Base-by-base conservation (phyloP, 2,888 invertebrate genomes). In the Lochmaea capreae region DNA sequence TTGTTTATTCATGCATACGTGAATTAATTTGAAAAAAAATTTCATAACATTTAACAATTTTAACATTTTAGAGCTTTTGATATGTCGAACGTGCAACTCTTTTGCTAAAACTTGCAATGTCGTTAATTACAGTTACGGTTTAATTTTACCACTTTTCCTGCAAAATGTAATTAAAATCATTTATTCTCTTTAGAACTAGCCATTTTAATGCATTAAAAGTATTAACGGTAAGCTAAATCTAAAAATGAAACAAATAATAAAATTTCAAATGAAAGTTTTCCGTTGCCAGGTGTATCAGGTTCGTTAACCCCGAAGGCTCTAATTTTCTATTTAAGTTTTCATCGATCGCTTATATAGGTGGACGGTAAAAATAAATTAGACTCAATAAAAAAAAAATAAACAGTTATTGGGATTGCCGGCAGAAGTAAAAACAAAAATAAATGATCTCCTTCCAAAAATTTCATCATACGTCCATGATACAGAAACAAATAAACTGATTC, bases 71-170 rank as follows among this genome's bases (percentile, higher is more conserved):
- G 54, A 8, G 5, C 33, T 0, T 16, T 54, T 54, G 54, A 54
- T 16, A 10, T 18, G 54, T 18, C 2, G 54, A 54, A 54, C 18
- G 18, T 16, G 16, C 2, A 54, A 54, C 54, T 18, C 9, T 54
- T 54, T 54, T 54, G 54, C 8, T 18, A 18, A n/a, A 16, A 6
- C 10, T 3, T 3, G 18, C 18, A 54, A 54, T 54, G 16, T 54
- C 54, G 54, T 54, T 54, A 54, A 54, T 54, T 54, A 54, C 14
- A 54, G 54, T 18, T 54, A 16, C 54, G 54, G 18, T 54, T 54
- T 54, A 18, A 16, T 54, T 54, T 54, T 54, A 54, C 18, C 11
- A 54, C 54, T 54, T 16, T 16, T 10, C 18, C 54, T 16, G 54
- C 54, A 16, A 54, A 54, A 54, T 9, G 18, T 54, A 18, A 54